Conservation (phyloP, 2,888 invertebrate species). For the Caenorhabditis sp. region DNA sequence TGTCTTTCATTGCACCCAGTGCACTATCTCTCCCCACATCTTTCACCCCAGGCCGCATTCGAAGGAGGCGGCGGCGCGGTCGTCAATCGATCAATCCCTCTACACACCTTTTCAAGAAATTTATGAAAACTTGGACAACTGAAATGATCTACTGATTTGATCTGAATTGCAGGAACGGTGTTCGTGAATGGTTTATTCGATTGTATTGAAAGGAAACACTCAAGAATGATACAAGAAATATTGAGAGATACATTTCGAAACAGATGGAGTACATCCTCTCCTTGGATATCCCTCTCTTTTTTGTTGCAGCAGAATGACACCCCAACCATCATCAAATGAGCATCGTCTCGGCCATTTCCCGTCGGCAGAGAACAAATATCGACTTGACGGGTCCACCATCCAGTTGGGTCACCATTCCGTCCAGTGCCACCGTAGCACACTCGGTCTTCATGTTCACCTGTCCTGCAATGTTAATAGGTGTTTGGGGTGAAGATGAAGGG, state of each 20-base stretch:
- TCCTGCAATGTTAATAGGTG: slow-evolving; percentile 52
- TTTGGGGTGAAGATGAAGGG: neutral
- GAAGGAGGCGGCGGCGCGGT: slow-evolving; percentile 63
- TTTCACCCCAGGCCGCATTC: slow-evolving; percentile 44
- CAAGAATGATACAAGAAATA: slow-evolving; percentile 34
- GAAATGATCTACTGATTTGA: neutral
- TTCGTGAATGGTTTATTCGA: neutral
- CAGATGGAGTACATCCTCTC: slow-evolving; percentile 25
- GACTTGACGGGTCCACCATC: slow-evolving; percentile 71
- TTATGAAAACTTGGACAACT: slow-evolving; percentile 21
- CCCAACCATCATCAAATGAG: slow-evolving; percentile 59
- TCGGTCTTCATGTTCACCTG: slow-evolving; percentile 74
- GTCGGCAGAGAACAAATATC: slow-evolving; percentile 72
- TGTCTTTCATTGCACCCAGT: neutral
- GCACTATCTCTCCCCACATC: slow-evolving; percentile 10
- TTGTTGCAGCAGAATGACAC: slow-evolving; percentile 2
- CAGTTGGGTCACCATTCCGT: slow-evolving; percentile 61
- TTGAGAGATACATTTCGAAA: slow-evolving; percentile 41
- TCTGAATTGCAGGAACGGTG: neutral
- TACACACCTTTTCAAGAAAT: slow-evolving; percentile 55
- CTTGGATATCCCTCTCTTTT: neutral
- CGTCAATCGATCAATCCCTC: slow-evolving; percentile 65
- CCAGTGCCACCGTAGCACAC: slow-evolving; percentile 63
- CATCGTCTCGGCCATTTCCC: slow-evolving; percentile 72
- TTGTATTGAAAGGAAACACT: slow-evolving; percentile 8